Conservation (phyloP, 2,797 vertebrate genomes). For the Sebastes kiyomatsui region DNA sequence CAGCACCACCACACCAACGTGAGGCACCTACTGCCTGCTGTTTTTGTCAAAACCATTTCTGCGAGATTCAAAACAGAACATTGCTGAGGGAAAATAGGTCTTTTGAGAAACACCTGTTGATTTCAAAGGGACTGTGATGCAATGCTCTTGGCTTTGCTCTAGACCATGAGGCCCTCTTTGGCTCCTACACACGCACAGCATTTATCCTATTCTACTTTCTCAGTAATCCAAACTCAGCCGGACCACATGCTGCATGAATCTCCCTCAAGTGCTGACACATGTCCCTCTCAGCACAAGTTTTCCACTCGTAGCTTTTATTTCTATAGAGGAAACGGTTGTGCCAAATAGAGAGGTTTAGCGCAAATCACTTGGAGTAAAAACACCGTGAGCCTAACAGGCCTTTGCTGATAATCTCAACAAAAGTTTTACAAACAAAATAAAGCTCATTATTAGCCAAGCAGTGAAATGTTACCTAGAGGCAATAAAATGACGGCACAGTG, state of each 20-base stretch:
- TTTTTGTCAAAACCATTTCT: constrained; percentile 54
- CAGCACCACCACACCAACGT: neutral
- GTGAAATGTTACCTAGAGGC: constrained; percentile 18
- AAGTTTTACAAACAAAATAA: constrained; percentile 19
- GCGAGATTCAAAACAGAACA: constrained; percentile 68
- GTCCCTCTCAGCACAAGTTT: constrained; percentile 50
- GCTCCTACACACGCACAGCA: constrained; percentile 57
- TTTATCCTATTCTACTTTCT: constrained; percentile 62
- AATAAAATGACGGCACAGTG: constrained; percentile 40
- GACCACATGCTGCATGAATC: constrained; percentile 60
- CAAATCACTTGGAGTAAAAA: constrained; percentile 12
- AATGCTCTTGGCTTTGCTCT: constrained; percentile 68
- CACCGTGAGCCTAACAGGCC: constrained; percentile 11
- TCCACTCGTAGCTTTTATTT: constrained; percentile 33
- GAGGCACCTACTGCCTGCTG: constrained; percentile 11
- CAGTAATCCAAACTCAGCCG: constrained; percentile 42
- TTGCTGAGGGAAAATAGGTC: constrained; percentile 51
- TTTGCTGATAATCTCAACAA: constrained; percentile 21
- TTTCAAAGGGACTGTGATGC: constrained; percentile 76
- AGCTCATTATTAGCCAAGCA: constrained; percentile 16
- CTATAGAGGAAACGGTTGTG: constrained; percentile 1
- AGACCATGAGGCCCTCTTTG: constrained; percentile 59
- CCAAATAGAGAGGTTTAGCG: constrained; percentile 9
- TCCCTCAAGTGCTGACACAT: constrained; percentile 62
- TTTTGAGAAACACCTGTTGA: constrained; percentile 78